Evolutionary conservation across 2,888 invertebrate species (phyloP), one percentile per base, ranked within the genome.

Genomic region (Epistrophella euchroma): DNA sequence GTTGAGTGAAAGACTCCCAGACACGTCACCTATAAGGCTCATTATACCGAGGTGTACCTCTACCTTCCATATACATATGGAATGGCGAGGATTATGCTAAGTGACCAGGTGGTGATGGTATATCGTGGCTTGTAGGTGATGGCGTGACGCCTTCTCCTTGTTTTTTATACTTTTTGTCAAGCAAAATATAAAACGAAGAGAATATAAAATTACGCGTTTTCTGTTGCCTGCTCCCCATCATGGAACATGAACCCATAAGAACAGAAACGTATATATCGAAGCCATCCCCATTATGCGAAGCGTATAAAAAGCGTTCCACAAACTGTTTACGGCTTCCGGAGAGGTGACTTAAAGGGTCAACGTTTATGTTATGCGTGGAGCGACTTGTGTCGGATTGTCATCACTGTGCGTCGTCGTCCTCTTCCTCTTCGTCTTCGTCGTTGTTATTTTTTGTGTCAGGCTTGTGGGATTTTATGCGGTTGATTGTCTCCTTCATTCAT

Each of bases 291-390:
- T n/a, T 11, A 64, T 13, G 62, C n/a, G 22, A 58, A 45, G 74
- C 58, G 66, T 43, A n/a, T n/a, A 55, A 58, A 28, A 66, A 47
- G 47, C 64, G 64, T 45, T 68, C 37, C 66, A 17, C 71, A 45
- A 60, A 81, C 81, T 78, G 77, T 77, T 86, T 86, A 81, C 77
- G 81, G 86, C 86, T 86, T 86, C 81, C 77, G 74, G 74, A 76
- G 66, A 81, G 81, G 81, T 86, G 73, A 82, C 77, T 73, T 28
- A 52, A 74, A 66, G 74, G 86, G 86, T 86, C 81, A 81, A 19
- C 56, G 81, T 77, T 81, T 81, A 71, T 71, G 72, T 81, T 86
- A 86, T 86, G 86, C 77, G 76, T 73, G 77, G 72, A 71, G 80
- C 35, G 71, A 62, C 37, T 32, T 58, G 60, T 75, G 15, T 72